A percentile compares a stretch with the other conserved stretches of the same genome.
These are phyloP conservation scores for Sternotherus odoratus DNA, from an alignment of 2,797 vertebrate species.

Conservation along the genomic window DNA sequence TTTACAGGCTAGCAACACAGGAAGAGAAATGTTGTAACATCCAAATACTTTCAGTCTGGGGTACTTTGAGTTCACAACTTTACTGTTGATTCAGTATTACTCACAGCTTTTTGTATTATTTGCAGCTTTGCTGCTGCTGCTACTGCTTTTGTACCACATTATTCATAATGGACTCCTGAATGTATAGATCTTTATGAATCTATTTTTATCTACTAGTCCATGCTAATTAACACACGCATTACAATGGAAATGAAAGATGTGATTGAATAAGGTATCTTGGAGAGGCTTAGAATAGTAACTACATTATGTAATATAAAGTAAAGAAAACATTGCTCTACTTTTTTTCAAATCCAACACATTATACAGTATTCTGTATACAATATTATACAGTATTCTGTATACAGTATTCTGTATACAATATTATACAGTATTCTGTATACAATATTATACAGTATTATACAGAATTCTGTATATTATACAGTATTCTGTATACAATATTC, in stretches of 20 bases:
- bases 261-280: neutral
- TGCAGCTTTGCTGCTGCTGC: conserved; percentile 2
- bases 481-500: no score
- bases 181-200: neutral
- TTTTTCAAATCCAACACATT: neutral
- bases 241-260: neutral
- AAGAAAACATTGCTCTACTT: neutral
- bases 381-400: no score
- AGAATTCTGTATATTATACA: no score
- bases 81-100: conserved; percentile 28
- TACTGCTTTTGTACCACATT: neutral
- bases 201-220: neutral
- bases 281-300: neutral
- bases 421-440: no score
- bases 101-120: neutral
- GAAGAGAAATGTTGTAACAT: conserved; percentile 67
- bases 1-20: conserved; percentile 65
- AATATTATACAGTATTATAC: no score
- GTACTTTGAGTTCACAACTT: conserved; percentile 39
- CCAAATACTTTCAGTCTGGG: neutral
- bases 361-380: no score
- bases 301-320: neutral
- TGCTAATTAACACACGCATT: neutral
- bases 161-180: neutral
- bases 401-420: no score